These are phyloP conservation scores for Lonchura striata DNA, from an alignment of 2,113 vertebrate species.

Conservation along the genomic window DNA sequence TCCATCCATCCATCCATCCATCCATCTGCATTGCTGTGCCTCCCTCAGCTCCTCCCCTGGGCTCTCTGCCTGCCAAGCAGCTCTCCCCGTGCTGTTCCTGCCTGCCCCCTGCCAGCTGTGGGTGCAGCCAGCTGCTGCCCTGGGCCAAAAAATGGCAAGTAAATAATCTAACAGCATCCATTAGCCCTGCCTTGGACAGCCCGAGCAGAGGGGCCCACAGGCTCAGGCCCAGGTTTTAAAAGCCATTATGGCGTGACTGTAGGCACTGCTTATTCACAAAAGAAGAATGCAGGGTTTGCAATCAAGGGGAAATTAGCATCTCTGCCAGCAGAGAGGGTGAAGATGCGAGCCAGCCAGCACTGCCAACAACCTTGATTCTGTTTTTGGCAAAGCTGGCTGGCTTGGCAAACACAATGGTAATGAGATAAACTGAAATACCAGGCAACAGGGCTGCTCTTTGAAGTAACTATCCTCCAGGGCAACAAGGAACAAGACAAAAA, in stretches of 20 bases:
- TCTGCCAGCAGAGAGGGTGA: conserved; percentile 39
- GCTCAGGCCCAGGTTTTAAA: background rate
- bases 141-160: conserved; percentile 57
- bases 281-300: conserved; percentile 69
- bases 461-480: conserved; percentile 72
- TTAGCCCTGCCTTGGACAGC: conserved; percentile 56
- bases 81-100: background rate
- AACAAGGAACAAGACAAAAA: conserved; percentile 64
- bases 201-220: background rate
- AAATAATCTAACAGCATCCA: conserved; percentile 63
- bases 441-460: conserved; percentile 65
- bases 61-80: background rate
- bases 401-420: conserved; percentile 65
- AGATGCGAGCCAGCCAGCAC: conserved; percentile 17
- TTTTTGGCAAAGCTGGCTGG: conserved; percentile 66
- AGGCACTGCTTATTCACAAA: conserved; percentile 64
- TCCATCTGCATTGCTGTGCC: background rate
- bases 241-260: conserved; percentile 44
- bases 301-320: conserved; percentile 71
- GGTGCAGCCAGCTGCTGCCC: conserved; percentile 35
- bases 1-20: background rate
- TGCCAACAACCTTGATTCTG: conserved; percentile 70
- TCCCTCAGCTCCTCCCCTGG: background rate
- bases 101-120: conserved; percentile 8
- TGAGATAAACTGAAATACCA: conserved; percentile 69